Base-by-base conservation (phyloP, 2,888 invertebrate genomes). In the Drosophila austrosaltans region DNA sequence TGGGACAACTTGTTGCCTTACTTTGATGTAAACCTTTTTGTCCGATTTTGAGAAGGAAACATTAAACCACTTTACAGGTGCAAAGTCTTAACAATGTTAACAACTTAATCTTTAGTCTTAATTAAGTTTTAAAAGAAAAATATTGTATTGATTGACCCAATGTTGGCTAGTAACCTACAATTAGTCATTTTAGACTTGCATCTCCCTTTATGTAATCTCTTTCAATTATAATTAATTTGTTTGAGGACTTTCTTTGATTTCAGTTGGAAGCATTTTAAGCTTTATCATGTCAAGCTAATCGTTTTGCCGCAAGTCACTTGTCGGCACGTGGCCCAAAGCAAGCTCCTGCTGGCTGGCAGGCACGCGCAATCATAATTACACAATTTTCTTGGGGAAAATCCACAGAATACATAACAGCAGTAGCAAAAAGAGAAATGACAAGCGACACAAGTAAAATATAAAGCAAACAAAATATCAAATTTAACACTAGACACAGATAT, bases 301-400 rank as follows among this genome's bases (percentile, higher is more conserved):
- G 64, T 48, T 67, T 67, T 57, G 28, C 48, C 53, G 22, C 63
- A 54, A 63, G 44, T 20, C 44, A 48, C 53, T 71, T 63, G 36
- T 20, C 25, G 25, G 53, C 66, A 62, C 60, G 68, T 66, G 68
- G 48, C 32, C 25, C 20, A 8, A 62, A 58, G 5, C 39, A 32
- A 44, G 39, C 60, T 60, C 69, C 69, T 66, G 66, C 63, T 69
- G 68, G 30, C 42, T 7, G n/a, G 30, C 40, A 65, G 65, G 62
- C 79, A 79, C 69, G 71, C 69, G 66, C 70, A 68, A 72, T 76
- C 57, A 76, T 78, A 79, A 79, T 79, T 81, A 78, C 78, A 74
- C 71, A 76, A 81, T 70, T 59, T 66, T 58, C 30, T 7, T 7
- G 53, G 53, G 60, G 63, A 69, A 40, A 36, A 22, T 39, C n/a